phyloP scores from a whole-genome alignment of 1,140 invertebrate genomes.

The Muscidifurax raptorellus region DNA sequence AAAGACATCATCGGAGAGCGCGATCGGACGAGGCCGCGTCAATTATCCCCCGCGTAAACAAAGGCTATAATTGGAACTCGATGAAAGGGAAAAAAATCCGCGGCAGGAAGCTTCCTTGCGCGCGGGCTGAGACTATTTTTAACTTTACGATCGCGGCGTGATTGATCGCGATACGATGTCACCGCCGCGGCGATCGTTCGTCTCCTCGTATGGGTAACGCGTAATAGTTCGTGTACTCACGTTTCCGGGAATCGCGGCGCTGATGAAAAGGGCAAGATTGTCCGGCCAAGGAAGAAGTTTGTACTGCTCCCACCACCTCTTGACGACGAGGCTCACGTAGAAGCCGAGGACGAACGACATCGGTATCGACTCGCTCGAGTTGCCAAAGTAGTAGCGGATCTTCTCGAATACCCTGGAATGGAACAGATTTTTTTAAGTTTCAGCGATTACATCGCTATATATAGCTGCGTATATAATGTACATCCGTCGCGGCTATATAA shows the following conservation, averaged over 20 bases:
- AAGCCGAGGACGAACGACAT: constrained; percentile 97
- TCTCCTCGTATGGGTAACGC: no score
- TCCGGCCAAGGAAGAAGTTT: constrained; percentile 93
- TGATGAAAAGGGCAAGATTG: constrained; percentile 91
- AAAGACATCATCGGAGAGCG: not conserved
- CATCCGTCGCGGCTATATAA: not conserved
- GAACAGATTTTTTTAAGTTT: not conserved
- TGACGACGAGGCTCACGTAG: constrained; percentile 93
- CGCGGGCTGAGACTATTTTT: constrained; percentile 32
- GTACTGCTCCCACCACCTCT: constrained; percentile 95
- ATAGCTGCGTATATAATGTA: not conserved
- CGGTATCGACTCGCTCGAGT: constrained; percentile 89
- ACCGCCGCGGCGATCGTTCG: not conserved
- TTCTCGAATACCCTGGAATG: constrained; percentile 85
- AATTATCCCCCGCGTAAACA: constrained; percentile 42
- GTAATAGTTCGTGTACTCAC: constrained; percentile 85
- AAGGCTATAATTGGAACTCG: constrained; percentile 4
- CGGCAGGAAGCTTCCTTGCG: constrained; percentile 20
- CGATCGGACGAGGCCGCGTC: constrained; percentile 32
- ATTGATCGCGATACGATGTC: not conserved
- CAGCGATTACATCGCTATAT: no score
- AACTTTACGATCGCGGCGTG: not conserved
- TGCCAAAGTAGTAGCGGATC: constrained; percentile 86
- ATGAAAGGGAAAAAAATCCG: not conserved
- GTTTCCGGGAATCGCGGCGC: constrained; percentile 91